Evolutionary conservation across 2,888 invertebrate species (phyloP), one percentile per base, ranked within the genome.

Genomic region (Calliopum simillimum): DNA sequence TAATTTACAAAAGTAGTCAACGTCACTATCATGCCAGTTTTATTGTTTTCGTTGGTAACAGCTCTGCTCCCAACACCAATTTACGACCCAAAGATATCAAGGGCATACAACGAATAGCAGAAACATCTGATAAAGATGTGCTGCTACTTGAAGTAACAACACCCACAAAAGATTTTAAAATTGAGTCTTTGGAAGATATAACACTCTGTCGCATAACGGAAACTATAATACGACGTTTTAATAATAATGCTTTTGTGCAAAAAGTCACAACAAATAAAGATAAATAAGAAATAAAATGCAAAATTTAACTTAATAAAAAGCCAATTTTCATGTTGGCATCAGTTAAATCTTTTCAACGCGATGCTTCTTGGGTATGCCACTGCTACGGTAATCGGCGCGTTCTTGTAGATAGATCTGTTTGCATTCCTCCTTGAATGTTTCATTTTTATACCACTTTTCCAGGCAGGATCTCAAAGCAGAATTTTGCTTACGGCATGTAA

Each of bases 1-100:
- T 96, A 72, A 84, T 97, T 4, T 97, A 97, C 83, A 94, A 92
- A 86, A 91, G 93, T 76, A 94, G 95, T 0, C 96, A 96, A n/a
- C 89, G 91, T 3, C 90, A 91, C 79, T 92, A 90, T 80, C 97
- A 97, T 87, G 93, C 96, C 6, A 93, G 94, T 64, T 96, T 92
- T 80, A 89, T 95, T 70, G 93, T 96, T 1, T 83, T 94, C 25
- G 89, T 96, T 3, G 74, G 68, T 5, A 66, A 43, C 0, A 33
- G 73, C 3, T 66, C 41, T 5, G 53, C 68, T 2, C 58, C 33
- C 0, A 63, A 75, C 16, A 14, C 63, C 0, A 59, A 74, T 33
- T 73, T 76, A 43, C 44, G 73, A 14, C 55, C 79, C 3, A 81
- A 81, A 79, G 78, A 86, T 81, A 73, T 85, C 2, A 83, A 85